phyloP scores from a whole-genome alignment of 1,140 invertebrate genomes.

The Steinernema khuongi region DNA sequence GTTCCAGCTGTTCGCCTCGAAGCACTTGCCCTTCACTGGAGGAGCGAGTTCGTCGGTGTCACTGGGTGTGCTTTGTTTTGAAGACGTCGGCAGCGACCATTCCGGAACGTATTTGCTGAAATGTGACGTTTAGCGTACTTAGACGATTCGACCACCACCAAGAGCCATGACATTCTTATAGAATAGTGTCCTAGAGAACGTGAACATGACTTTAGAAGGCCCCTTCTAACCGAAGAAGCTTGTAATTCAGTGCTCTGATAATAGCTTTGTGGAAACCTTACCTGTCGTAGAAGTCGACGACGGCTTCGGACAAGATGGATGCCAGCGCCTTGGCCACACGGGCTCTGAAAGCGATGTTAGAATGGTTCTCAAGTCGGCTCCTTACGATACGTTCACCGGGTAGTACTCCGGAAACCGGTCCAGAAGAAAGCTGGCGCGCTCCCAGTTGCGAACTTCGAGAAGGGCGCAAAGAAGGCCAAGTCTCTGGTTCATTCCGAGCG shows the following conservation, averaged over 20 bases:
- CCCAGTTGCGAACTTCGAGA: slow-evolving; percentile 81
- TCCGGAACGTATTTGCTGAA: not conserved
- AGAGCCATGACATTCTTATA: no score
- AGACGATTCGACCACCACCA: no score
- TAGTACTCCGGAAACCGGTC: slow-evolving; percentile 75
- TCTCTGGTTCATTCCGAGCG: slow-evolving; percentile 76
- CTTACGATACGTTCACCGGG: slow-evolving; percentile 62
- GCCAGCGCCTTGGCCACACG: slow-evolving; percentile 75
- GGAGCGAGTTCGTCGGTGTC: not conserved
- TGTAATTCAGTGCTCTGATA: no score
- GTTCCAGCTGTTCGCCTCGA: slow-evolving; percentile 50
- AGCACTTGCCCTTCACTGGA: slow-evolving; percentile 22
- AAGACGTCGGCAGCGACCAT: not conserved
- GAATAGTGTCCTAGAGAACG: no score
- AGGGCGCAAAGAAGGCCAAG: slow-evolving; percentile 82
- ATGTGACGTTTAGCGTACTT: no score
- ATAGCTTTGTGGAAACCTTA: no score
- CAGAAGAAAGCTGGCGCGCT: slow-evolving; percentile 73
- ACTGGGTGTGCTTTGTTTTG: slow-evolving; percentile 19
- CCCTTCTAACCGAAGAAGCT: no score
- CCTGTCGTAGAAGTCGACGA: slow-evolving; percentile 82
- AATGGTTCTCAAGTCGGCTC: slow-evolving; percentile 12
- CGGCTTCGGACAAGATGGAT: slow-evolving; percentile 73
- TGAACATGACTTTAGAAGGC: no score
- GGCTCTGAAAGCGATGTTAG: slow-evolving; percentile 64